A percentile compares a stretch with the other conserved stretches of the same genome.
phyloP scores from a whole-genome alignment of 2,113 vertebrate genomes.

The Mesocricetus auratus region DNA sequence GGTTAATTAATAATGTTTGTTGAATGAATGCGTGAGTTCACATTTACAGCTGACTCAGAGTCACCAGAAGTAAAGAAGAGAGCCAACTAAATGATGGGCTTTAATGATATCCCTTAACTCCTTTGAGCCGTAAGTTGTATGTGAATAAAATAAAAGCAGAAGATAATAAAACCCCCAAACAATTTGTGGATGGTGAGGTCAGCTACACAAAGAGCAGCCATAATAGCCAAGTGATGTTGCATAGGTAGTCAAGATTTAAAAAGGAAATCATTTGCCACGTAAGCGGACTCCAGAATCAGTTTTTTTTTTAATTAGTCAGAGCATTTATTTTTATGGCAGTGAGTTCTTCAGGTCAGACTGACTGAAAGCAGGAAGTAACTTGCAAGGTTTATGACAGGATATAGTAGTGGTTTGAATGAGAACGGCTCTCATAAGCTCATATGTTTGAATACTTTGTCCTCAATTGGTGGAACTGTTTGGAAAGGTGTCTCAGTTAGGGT shows the following conservation, averaged over 20 bases:
- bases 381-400: constrained; percentile 8
- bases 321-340: constrained; percentile 47
- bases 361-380: constrained; percentile 63
- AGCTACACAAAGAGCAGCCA: background rate
- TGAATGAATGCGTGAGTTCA: constrained; percentile 25
- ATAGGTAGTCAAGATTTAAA: background rate
- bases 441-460: background rate
- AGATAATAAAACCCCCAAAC: background rate
- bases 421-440: too few species aligned
- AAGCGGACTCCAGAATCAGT: background rate
- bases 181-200: background rate
- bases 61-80: constrained; percentile 3
- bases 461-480: background rate
- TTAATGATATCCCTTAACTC: background rate
- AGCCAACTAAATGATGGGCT: constrained; percentile 30
- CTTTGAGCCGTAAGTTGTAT: background rate
- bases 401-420: background rate
- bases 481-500: background rate
- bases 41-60: constrained; percentile 18
- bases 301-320: constrained; percentile 15
- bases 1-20: constrained; percentile 35
- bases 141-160: constrained; percentile 24
- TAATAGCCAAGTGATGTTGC: background rate
- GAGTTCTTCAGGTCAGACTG: constrained; percentile 1
- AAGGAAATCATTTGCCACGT: constrained; percentile 5